Conservation (phyloP, 2,113 vertebrate species). For the Oophaga pumilio region DNA sequence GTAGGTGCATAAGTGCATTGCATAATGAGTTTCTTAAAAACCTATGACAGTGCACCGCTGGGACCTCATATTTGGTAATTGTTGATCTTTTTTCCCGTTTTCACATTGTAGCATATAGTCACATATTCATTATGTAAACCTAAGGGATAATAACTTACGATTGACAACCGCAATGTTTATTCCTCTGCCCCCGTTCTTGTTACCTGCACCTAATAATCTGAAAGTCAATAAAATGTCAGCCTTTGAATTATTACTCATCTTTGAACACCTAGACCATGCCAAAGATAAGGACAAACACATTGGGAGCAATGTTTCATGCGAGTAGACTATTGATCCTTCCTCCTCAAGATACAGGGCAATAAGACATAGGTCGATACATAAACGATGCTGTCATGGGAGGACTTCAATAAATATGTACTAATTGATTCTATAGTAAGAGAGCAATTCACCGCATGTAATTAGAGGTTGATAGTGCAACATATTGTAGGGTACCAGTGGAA, state of each 20-base stretch:
- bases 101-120: background rate
- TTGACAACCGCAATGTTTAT: constrained; percentile 74
- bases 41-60: background rate
- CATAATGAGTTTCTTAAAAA: no score
- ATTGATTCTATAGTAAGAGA: background rate
- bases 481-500: background rate
- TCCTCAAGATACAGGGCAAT: no score
- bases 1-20: no score
- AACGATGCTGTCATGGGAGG: background rate
- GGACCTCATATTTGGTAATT: background rate
- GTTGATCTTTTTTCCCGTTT: background rate
- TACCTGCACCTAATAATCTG: constrained; percentile 69
- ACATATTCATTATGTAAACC: background rate
- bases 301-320: background rate
- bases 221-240: constrained; percentile 52
- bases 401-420: background rate
- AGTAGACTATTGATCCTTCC: no score
- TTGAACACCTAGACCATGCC: no score
- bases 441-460: background rate
- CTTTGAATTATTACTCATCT: no score
- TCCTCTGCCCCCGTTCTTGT: constrained; percentile 66
- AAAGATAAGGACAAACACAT: no score
- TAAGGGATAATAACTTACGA: constrained; percentile 66
- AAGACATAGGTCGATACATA: background rate
- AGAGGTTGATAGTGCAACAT: background rate